These are phyloP conservation scores for Scolanthus callimorphus DNA, from an alignment of 92 coral and sea anemone species.

Conservation along the genomic window DNA sequence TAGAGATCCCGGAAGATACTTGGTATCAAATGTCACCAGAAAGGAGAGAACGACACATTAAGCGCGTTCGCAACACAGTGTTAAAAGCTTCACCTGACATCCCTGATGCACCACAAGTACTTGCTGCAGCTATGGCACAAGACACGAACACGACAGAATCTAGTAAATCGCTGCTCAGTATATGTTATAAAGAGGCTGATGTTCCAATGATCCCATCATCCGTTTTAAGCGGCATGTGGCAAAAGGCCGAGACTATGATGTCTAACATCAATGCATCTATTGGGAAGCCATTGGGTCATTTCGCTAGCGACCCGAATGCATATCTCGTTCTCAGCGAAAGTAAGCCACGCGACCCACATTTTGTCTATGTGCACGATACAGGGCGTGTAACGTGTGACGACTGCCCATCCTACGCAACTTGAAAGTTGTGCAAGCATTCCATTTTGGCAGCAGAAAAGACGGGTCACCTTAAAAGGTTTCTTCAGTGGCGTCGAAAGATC, in stretches of 20 bases:
- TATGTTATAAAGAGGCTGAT: not conserved
- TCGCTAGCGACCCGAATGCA: constrained; percentile 1
- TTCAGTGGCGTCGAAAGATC: constrained; percentile 14
- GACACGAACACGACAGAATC: not conserved
- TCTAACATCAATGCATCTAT: constrained; percentile 10
- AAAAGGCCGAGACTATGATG: constrained; percentile 8
- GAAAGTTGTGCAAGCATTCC: constrained; percentile 2
- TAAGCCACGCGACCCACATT: constrained; percentile 4
- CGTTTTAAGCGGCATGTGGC: constrained; percentile 2
- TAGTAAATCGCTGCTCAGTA: no score
- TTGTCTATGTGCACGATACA: not conserved
- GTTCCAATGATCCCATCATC: not conserved
- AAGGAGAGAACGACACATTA: constrained; percentile 15
- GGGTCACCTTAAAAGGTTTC: constrained; percentile 7
- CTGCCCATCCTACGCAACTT: constrained; percentile 3
- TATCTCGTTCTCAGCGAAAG: constrained; percentile 6
- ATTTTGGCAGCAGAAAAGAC: constrained; percentile 2
- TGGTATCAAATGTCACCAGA: constrained; percentile 18
- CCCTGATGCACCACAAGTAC: not conserved
- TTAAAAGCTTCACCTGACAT: not conserved
- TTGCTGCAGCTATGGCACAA: not conserved
- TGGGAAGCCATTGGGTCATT: constrained; percentile 1
- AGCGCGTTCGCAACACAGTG: not conserved
- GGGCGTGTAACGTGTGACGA: constrained; percentile 17
- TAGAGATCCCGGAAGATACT: constrained; percentile 19